phyloP scores from a whole-genome alignment of 1,140 invertebrate genomes.

The Paralvinella palmiformis region DNA sequence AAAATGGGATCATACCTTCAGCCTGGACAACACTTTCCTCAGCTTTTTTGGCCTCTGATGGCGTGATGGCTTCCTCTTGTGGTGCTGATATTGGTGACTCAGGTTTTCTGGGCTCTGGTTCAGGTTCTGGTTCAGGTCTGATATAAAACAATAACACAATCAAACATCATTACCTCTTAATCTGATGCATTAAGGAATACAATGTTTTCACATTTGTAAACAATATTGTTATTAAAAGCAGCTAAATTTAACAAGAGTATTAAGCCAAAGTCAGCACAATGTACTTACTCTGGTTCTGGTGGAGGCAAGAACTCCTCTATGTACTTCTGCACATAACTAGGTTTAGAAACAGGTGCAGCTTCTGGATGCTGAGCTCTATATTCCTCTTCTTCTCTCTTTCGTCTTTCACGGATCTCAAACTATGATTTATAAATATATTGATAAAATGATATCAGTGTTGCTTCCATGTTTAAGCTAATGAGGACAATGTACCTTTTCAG shows the following conservation, averaged over 20 bases:
- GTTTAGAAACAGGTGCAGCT: conserved; percentile 26
- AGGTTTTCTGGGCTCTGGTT: conserved; percentile 16
- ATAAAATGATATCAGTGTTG: too few relatives aligned
- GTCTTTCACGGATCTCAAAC: conserved; percentile 97
- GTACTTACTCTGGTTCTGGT: conserved; percentile 30
- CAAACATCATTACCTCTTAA: too few relatives aligned
- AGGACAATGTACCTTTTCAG: too few relatives aligned
- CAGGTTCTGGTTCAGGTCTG: conserved; percentile 31
- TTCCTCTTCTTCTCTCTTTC: conserved; percentile 71
- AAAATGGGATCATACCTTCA: background rate
- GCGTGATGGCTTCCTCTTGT: conserved; percentile 25
- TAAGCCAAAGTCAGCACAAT: too few relatives aligned
- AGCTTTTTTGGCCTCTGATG: background rate
- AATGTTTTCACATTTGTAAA: background rate
- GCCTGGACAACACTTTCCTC: background rate
- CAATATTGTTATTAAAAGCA: background rate
- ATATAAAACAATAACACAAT: background rate
- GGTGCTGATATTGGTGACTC: conserved; percentile 13
- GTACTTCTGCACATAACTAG: conserved; percentile 34
- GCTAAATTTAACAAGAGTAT: background rate
- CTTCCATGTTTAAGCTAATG: too few relatives aligned
- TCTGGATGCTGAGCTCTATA: conserved; percentile 36
- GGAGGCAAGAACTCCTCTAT: conserved; percentile 45
- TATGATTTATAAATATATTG: too few relatives aligned
- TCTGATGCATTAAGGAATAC: too few relatives aligned